Evolutionary conservation across 2,888 invertebrate species (phyloP).

Genomic region (Drosophila ochracea): DNA sequence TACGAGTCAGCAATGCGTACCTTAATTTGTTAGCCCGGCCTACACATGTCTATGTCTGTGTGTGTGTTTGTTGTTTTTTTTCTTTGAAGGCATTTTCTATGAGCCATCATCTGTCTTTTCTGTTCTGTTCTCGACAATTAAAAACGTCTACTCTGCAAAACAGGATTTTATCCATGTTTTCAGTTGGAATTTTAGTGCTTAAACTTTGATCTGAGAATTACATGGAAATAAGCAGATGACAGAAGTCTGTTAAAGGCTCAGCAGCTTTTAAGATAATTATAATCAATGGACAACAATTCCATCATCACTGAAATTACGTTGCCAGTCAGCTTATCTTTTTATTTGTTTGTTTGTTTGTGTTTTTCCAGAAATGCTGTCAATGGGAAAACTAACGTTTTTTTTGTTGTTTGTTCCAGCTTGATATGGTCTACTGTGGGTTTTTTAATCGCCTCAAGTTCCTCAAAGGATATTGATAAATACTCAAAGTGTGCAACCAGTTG

Average conservation of each 20-base stretch:
- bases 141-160: neutral
- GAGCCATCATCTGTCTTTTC: conserved; percentile 10
- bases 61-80: neutral
- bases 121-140: conserved; percentile 1
- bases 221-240: neutral
- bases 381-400: neutral
- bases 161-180: conserved; percentile 4
- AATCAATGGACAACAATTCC: neutral
- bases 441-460: conserved; percentile 5
- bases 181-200: neutral
- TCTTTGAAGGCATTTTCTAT: neutral
- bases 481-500: conserved; percentile 32
- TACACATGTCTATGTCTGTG: neutral
- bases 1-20: conserved; percentile 36
- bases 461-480: conserved; percentile 11
- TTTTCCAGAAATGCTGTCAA: neutral
- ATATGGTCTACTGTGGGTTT: neutral
- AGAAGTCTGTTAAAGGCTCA: neutral
- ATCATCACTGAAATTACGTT: neutral
- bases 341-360: neutral
- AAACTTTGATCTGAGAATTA: neutral
- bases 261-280: neutral
- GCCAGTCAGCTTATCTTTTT: neutral
- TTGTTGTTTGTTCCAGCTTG: neutral
- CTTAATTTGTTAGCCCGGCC: conserved; percentile 38